phyloP scores from a whole-genome alignment of 2,113 vertebrate species.

The Thryonomys swinderianus region DNA sequence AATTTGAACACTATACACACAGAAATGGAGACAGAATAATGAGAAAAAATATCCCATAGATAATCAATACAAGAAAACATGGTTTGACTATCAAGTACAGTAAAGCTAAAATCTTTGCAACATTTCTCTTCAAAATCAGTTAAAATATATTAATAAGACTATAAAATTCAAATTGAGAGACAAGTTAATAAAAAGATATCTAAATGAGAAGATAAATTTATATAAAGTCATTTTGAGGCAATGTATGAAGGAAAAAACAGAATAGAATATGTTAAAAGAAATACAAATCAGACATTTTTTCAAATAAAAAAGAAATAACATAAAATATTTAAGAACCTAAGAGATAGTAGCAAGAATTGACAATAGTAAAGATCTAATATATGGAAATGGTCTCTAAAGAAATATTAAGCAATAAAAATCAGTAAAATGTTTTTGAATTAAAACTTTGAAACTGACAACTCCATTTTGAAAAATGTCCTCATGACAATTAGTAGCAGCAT shows the following conservation, averaged over 20 bases:
- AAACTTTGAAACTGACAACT: background rate
- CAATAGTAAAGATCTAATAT: background rate
- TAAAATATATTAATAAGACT: background rate
- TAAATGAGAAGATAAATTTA: background rate
- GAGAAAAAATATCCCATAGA: background rate
- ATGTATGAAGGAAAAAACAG: background rate
- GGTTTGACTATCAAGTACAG: background rate
- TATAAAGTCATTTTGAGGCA: background rate
- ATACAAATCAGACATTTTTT: background rate
- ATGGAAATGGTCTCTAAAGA: background rate
- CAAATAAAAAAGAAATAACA: background rate
- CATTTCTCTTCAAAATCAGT: background rate
- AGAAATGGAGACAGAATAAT: background rate
- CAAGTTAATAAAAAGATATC: background rate
- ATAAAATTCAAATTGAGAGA: background rate
- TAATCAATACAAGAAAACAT: background rate
- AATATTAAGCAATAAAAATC: background rate
- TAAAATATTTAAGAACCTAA: background rate
- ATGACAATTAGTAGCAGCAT: background rate
- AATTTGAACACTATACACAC: background rate
- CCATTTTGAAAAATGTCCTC: background rate
- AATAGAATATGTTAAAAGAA: background rate
- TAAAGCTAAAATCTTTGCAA: background rate
- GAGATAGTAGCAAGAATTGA: background rate
- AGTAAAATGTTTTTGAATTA: background rate